Evolutionary conservation across 2,888 invertebrate genomes (phyloP).

Genomic region (Catocala sponsa): DNA sequence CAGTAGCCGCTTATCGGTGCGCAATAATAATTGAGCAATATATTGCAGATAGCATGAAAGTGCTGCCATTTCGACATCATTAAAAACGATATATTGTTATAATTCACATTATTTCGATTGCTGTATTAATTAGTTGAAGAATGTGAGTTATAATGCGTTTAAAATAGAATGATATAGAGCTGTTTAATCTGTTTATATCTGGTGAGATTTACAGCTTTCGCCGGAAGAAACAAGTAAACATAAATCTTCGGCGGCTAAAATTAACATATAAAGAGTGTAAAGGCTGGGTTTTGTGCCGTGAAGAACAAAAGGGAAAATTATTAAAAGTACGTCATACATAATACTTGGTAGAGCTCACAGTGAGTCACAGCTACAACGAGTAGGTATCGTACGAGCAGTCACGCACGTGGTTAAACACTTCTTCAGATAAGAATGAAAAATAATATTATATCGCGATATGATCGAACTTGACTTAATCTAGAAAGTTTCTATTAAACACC

Average conservation of each 20-base stretch:
- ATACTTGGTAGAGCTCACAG: constrained; percentile 15
- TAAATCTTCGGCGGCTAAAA: constrained; percentile 63
- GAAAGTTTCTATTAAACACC: not conserved
- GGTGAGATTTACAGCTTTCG: constrained; percentile 67
- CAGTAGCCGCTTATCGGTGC: constrained; percentile 54
- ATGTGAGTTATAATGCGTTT: constrained; percentile 41
- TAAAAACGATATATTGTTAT: constrained; percentile 37
- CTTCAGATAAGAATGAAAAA: constrained; percentile 40
- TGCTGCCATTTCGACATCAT: constrained; percentile 44
- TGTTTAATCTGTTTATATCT: constrained; percentile 60
- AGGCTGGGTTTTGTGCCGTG: constrained; percentile 47
- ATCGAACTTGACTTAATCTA: constrained; percentile 10
- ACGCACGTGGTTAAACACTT: constrained; percentile 47
- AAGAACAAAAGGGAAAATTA: constrained; percentile 53
- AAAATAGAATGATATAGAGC: constrained; percentile 50
- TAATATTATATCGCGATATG: constrained; percentile 9
- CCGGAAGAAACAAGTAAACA: constrained; percentile 77
- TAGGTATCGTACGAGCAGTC: constrained; percentile 28
- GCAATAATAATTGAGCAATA: constrained; percentile 61
- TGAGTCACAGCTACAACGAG: constrained; percentile 47
- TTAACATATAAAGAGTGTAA: constrained; percentile 65
- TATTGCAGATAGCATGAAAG: constrained; percentile 44
- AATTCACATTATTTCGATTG: constrained; percentile 16
- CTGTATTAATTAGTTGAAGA: constrained; percentile 41
- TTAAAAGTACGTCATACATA: constrained; percentile 35